Conservation (phyloP, 2,797 vertebrate genomes). For the Carcharodon carcharias region DNA sequence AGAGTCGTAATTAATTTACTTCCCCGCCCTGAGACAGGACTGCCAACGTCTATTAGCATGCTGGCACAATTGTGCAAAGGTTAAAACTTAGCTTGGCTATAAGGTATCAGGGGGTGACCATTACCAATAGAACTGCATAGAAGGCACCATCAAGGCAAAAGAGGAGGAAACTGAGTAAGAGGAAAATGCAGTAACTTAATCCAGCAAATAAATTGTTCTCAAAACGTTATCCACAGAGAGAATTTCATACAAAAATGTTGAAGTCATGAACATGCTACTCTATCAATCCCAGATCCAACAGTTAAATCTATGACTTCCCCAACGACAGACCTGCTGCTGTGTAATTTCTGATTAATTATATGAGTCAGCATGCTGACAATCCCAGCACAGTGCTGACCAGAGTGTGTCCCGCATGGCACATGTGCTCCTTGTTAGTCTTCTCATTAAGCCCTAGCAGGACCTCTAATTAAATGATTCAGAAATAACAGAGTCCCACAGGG, state of each 20-base stretch:
- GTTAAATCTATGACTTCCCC: neutral
- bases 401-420: neutral
- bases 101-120: neutral
- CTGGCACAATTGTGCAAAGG: neutral
- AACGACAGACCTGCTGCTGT: neutral
- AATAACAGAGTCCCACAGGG: conserved; percentile 8
- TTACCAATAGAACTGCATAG: neutral
- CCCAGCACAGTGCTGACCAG: conserved; percentile 19
- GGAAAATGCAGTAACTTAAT: neutral
- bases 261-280: neutral
- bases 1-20: neutral
- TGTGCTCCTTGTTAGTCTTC: conserved; percentile 5
- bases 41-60: neutral
- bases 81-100: neutral
- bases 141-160: neutral
- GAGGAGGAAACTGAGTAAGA: neutral
- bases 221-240: neutral
- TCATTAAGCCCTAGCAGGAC: conserved; percentile 34
- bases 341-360: conserved; percentile 33
- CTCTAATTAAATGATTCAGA: conserved; percentile 35
- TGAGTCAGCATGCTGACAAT: conserved; percentile 13
- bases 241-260: neutral
- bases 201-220: neutral
- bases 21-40: neutral
- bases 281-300: neutral